These are phyloP conservation scores for Plestiodon gilberti DNA, from an alignment of 2,113 vertebrate species.

Conservation along the genomic window DNA sequence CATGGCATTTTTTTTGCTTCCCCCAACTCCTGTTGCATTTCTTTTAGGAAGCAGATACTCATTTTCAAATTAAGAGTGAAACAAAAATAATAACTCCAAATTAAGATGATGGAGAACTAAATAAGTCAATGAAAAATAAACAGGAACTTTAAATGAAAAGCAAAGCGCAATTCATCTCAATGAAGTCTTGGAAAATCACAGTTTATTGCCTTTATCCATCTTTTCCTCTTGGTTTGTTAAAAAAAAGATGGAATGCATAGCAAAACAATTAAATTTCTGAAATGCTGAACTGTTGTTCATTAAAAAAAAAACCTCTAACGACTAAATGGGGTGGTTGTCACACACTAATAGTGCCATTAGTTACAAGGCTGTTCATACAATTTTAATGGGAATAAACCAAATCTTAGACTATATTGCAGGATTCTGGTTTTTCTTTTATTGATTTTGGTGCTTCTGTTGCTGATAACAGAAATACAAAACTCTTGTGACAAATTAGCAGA, in stretches of 20 bases:
- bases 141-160: neutral
- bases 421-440: neutral
- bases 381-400: neutral
- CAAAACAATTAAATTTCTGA: conserved; percentile 8
- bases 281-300: neutral
- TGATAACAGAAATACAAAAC: neutral
- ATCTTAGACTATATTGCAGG: neutral
- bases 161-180: neutral
- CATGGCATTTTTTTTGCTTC: neutral
- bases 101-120: neutral
- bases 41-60: neutral
- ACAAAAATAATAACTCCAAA: neutral
- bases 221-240: conserved; percentile 1
- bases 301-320: neutral
- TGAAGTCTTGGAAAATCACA: neutral
- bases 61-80: neutral
- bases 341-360: neutral
- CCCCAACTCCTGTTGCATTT: neutral
- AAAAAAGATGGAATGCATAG: neutral
- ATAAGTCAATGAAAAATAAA: neutral
- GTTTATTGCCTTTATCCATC: neutral
- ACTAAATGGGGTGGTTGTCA: neutral
- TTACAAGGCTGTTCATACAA: neutral
- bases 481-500: neutral
- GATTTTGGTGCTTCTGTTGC: neutral